Base-by-base conservation (phyloP, 2,113 vertebrate genomes). In the Sigmodon hispidus region DNA sequence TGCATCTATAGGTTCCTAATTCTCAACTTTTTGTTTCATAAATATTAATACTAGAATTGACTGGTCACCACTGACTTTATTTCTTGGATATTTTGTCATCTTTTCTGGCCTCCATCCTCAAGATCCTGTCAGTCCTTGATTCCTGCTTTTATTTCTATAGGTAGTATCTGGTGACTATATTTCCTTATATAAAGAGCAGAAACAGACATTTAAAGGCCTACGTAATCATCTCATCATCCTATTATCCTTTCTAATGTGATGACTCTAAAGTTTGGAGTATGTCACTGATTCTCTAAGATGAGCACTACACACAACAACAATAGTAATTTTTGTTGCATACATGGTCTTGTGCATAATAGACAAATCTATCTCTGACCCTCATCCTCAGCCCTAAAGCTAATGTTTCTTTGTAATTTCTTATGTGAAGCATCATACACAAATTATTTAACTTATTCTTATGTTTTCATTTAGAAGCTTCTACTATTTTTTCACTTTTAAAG, bases 21-120 rank as follows among this genome's bases (percentile, higher is more conserved):
- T 59, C 50, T 80, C 57, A 85, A 91, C 19, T 69, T 93, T 88
- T 90, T 90, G 7, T 85, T 88, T 86, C 52, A 70, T 86, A 89
- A 61, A 90, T 34, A 52, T 57, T 45, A 90, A 88, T 48, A 45
- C 16, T 90, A 81, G 65, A 89, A 50, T 76, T 93, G 16, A 70
- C 40, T 70, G 52, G n/a, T 10, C 83, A 59, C 19, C 36, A 36
- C 59, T 97, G 55, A 84, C 31, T 34, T 96, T 92, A 52, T 73
- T 90, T 75, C 69, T 79, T 73, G 87, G 19, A 24, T 95, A 29
- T 75, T 50, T 75, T 95, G 73, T 15, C 86, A 15, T 48, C 40
- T 50, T 91, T 75, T 95, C 31, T 85, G 76, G 48, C 15, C 16
- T 12, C n/a, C 40, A 48, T 31, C 16, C 19, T 52, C 84, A 91